A percentile compares a stretch with the other conserved stretches of the same genome.
phyloP scores from a whole-genome alignment of 2,888 invertebrate species.

The Brenthis hecate region DNA sequence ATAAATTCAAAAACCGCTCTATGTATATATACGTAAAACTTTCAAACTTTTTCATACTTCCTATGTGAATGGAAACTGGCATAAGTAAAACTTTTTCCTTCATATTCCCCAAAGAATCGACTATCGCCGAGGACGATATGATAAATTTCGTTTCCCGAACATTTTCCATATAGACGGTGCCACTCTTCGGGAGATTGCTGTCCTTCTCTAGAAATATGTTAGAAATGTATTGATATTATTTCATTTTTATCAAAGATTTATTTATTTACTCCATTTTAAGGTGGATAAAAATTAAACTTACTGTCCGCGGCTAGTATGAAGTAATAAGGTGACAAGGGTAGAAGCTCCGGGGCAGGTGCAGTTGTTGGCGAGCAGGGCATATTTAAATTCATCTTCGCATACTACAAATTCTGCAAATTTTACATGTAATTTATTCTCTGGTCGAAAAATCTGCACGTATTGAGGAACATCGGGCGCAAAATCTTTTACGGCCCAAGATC shows the following conservation, averaged over 20 bases:
- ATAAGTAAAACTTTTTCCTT: slow-evolving; percentile 99
- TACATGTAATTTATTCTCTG: slow-evolving; percentile 98
- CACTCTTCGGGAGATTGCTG: slow-evolving; percentile 98
- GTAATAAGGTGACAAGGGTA: slow-evolving; percentile 95
- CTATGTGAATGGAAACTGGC: slow-evolving; percentile 99
- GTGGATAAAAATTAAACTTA: slow-evolving; percentile 81
- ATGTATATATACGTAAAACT: slow-evolving; percentile 3
- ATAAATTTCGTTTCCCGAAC: slow-evolving; percentile 99
- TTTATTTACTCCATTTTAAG: background rate
- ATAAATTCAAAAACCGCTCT: slow-evolving; percentile 18
- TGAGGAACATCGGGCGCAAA: slow-evolving; percentile 98
- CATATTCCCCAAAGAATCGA: slow-evolving; percentile 98
- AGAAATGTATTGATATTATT: slow-evolving; percentile 36
- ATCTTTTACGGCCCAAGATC: slow-evolving; percentile 99
- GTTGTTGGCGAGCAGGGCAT: slow-evolving; percentile 98
- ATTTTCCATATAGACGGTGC: slow-evolving; percentile 98
- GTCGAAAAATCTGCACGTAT: slow-evolving; percentile 98
- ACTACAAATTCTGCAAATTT: slow-evolving; percentile 99
- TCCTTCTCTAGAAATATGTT: slow-evolving; percentile 88
- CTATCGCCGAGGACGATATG: slow-evolving; percentile 97
- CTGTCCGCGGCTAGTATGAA: slow-evolving; percentile 99
- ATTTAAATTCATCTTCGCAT: slow-evolving; percentile 99
- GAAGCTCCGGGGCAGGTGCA: slow-evolving; percentile 99
- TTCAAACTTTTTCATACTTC: slow-evolving; percentile 85
- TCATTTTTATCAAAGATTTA: background rate